Percentiles rank a stretch among this genome's conserved stretches.
Conservation (phyloP, 2,888 invertebrate genomes). For the Loripinus fragilis region DNA sequence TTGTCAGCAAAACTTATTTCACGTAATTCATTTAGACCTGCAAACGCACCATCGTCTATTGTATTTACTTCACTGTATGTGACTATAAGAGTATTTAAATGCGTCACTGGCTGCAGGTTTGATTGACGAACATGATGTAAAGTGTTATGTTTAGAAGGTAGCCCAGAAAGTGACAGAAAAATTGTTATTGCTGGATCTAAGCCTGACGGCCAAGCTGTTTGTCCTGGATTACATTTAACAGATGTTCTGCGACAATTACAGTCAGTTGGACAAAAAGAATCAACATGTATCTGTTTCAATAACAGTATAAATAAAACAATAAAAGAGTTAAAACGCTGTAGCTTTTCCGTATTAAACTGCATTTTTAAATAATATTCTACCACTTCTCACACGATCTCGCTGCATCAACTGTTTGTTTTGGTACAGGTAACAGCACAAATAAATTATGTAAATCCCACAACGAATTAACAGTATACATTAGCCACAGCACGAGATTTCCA, state of each 20-base stretch:
- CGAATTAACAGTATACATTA: no score
- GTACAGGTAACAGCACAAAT: no score
- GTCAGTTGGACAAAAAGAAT: constrained; percentile 37
- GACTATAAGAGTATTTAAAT: constrained; percentile 41
- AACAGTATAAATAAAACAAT: constrained; percentile 24
- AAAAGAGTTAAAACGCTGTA: constrained; percentile 27
- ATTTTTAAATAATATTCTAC: no score
- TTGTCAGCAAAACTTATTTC: constrained; percentile 58
- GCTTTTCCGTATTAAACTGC: constrained; percentile 33
- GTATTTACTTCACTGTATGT: constrained; percentile 42
- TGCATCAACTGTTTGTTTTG: no score
- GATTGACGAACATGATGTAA: constrained; percentile 28
- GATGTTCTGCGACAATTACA: constrained; percentile 38
- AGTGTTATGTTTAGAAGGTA: constrained; percentile 28
- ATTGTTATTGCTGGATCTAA: constrained; percentile 12
- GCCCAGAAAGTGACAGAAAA: constrained; percentile 32
- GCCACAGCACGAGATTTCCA: no score
- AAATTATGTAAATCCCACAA: no score
- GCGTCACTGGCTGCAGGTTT: constrained; percentile 36
- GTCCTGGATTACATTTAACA: constrained; percentile 34
- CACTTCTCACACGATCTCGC: no score
- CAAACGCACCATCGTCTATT: constrained; percentile 52
- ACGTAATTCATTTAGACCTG: constrained; percentile 44
- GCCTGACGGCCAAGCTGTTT: constrained; percentile 30
- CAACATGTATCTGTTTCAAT: constrained; percentile 21